These are phyloP conservation scores for Bolinopsis microptera DNA, from an alignment of 37 sponge, comb jelly and placozoan species.

Conservation along the genomic window DNA sequence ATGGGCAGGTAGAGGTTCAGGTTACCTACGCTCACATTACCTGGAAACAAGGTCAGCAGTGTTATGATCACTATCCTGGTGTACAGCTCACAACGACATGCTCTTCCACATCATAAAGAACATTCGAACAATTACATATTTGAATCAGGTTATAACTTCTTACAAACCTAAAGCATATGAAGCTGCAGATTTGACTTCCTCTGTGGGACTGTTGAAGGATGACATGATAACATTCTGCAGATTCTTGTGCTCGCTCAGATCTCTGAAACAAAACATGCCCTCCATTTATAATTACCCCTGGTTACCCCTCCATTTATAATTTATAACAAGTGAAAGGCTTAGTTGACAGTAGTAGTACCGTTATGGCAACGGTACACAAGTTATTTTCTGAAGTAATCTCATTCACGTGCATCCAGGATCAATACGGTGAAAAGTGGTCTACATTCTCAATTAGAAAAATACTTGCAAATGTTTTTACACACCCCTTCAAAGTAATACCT, in stretches of 20 bases:
- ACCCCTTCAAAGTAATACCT: slow-evolving; percentile 3
- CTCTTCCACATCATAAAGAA: background rate
- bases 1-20: slow-evolving; percentile 85
- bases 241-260: slow-evolving; percentile 74
- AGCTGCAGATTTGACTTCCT: slow-evolving; percentile 95
- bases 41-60: slow-evolving; percentile 31
- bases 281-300: too few species aligned
- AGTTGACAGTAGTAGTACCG: too few species aligned
- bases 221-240: slow-evolving; percentile 79
- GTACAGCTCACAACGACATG: too few species aligned
- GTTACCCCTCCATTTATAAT: too few species aligned
- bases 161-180: slow-evolving; percentile 93
- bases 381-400: too few species aligned
- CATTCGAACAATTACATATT: background rate
- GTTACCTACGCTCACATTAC: slow-evolving; percentile 92
- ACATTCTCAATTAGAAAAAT: too few species aligned
- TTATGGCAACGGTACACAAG: too few species aligned
- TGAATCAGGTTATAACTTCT: background rate
- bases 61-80: too few species aligned
- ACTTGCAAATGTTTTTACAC: too few species aligned
- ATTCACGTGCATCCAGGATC: too few species aligned
- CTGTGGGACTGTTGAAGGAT: slow-evolving; percentile 81
- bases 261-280: slow-evolving; percentile 73
- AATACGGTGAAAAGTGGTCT: too few species aligned
- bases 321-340: too few species aligned